Base-by-base conservation (phyloP, 2,113 vertebrate genomes). In the Empidonax alnorum region DNA sequence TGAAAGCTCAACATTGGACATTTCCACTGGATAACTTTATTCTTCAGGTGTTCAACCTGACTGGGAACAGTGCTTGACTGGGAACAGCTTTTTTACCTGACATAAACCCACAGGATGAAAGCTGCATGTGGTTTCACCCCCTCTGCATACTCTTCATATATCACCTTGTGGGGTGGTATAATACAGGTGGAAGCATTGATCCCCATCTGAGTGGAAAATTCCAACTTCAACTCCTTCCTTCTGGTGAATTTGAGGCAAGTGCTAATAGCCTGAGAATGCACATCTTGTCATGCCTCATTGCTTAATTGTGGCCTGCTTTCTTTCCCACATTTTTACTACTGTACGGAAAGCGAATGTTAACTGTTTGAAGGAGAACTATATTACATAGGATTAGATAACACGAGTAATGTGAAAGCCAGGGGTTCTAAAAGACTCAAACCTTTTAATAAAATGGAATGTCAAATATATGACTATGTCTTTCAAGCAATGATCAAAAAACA, bases 401-500 rank as follows among this genome's bases (percentile, higher is more conserved):
- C 90, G 63, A 95, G 79, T 96, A 95, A 91, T 93, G 87, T 80
- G 90, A 66, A 90, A 90, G 68, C 68, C 35, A n/a, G 33, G 65
- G 69, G 61, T 97, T 81, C 91, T 47, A 63, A 31, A 61, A 82
- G 89, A 58, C 52, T 42, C 62, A 59, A 66, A 84, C 73, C 85
- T 96, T 96, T 94, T 96, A 95, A 79, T 96, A 95, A 97, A 93
- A 93, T 97, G 62, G 63, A 44, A 90, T 91, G 92, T 94, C 94
- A 96, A 77, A 87, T 94, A 77, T 66, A 84, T 81, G 76, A 94
- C 76, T 89, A 28, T 89, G 56, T 93, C 85, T 97, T 97, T 96
- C 55, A 95, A 92, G 86, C 91, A 89, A 88, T 93, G 94, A 97
- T 97, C 94, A 97, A 97, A 97, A 94, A 95, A 91, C 3, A 5